Percentiles rank a stretch among this genome's conserved stretches.
Evolutionary conservation across 23 tunicate genomes (phyloP).

Genomic region (Aplidium turbinatum): DNA sequence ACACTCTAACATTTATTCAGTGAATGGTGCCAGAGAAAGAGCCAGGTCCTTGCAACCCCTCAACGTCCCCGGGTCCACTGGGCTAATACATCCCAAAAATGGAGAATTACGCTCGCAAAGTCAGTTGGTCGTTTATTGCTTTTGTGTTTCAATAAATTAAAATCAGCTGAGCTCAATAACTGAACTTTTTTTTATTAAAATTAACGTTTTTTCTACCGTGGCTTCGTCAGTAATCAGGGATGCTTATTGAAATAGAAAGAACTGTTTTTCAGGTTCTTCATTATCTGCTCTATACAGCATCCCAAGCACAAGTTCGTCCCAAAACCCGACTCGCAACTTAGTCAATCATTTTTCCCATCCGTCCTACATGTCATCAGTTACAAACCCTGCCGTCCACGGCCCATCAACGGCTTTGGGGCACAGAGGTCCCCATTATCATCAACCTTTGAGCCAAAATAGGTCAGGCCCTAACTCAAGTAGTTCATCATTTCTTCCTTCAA

Average conservation of each 20-base stretch:
- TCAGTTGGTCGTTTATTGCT: background rate
- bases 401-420: constrained; percentile 73
- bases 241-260: background rate
- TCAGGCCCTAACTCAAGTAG: no score
- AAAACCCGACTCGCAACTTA: constrained; percentile 27
- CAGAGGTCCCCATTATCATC: constrained; percentile 45
- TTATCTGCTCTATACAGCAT: constrained; percentile 45
- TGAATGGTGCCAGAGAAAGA: constrained; percentile 53
- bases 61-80: constrained; percentile 11
- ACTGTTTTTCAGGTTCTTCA: constrained; percentile 5
- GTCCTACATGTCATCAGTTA: constrained; percentile 16
- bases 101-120: constrained; percentile 2
- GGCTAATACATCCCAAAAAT: background rate
- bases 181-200: no score
- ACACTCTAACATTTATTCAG: background rate
- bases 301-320: constrained; percentile 9
- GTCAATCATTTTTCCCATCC: constrained; percentile 44
- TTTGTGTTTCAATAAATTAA: no score
- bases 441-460: constrained; percentile 9
- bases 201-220: no score
- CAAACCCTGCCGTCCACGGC: constrained; percentile 50
- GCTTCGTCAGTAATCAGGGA: background rate
- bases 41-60: constrained; percentile 36
- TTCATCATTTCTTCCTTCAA: no score
- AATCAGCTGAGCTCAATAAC: no score